A percentile compares a stretch with the other conserved stretches of the same genome.
Evolutionary conservation across 2,888 invertebrate genomes (phyloP).

Genomic region (Cyrtodaria siliqua): DNA sequence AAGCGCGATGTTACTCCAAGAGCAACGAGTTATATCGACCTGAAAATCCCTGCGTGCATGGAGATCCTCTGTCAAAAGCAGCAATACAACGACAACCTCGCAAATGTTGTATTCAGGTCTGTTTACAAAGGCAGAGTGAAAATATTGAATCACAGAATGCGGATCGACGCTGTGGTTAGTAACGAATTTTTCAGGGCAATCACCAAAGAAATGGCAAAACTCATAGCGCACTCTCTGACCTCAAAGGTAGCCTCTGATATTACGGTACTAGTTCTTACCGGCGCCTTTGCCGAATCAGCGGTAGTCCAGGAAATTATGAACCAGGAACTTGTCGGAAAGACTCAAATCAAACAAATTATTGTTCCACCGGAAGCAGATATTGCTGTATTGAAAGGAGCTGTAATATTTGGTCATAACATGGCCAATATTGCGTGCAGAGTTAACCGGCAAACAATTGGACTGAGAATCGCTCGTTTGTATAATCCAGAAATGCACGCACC

Average conservation of each 20-base stretch:
- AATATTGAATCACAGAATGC: constrained; percentile 30
- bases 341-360: constrained; percentile 52
- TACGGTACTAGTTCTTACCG: constrained; percentile 40
- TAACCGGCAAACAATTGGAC: constrained; percentile 41
- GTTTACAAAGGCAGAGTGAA: constrained; percentile 56
- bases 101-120: constrained; percentile 53
- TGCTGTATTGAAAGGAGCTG: constrained; percentile 58
- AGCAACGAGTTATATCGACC: constrained; percentile 44
- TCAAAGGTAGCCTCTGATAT: constrained; percentile 44
- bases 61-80: constrained; percentile 53
- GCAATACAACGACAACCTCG: constrained; percentile 56
- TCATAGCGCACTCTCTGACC: constrained; percentile 40
- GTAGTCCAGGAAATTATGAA: constrained; percentile 60
- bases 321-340: constrained; percentile 51
- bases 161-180: constrained; percentile 57
- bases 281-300: constrained; percentile 46
- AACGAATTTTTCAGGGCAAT: constrained; percentile 62
- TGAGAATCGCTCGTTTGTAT: constrained; percentile 55
- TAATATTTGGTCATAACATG: constrained; percentile 53
- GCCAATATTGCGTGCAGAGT: constrained; percentile 38
- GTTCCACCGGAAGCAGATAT: constrained; percentile 56
- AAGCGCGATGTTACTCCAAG: constrained; percentile 47
- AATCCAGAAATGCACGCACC: constrained; percentile 60
- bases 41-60: constrained; percentile 50
- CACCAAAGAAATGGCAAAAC: constrained; percentile 55